Evolutionary conservation across 2,888 invertebrate species (phyloP), one percentile per base, ranked within the genome.

Genomic region (Sphecodes monilicornis): DNA sequence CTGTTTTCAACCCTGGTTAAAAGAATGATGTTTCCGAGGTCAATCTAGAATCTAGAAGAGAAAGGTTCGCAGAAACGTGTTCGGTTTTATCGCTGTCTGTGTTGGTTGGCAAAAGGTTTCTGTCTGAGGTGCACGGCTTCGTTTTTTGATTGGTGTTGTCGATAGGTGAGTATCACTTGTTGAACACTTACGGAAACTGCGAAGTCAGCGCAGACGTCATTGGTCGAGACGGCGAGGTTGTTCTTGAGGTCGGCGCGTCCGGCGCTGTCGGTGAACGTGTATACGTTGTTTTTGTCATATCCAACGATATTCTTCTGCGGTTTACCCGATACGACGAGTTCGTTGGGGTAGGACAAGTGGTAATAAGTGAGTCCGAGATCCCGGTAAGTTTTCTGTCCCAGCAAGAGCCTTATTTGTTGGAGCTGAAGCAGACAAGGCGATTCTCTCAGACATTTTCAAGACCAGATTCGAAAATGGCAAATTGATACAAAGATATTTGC

Each of bases 151-250:
- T 6, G 60, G 13, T 29, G 13, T 60, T 16, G 60, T 60, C 60
- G 29, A 29, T 29, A 60, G 39, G 43, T 1, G 43, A 85, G 29
- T n/a, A 66, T 86, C 78, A 64, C 60, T 78, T 71, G 69, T 83
- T 54, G 71, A 78, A 70, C 82, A 95, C 96, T 96, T 91, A 97
- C 97, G 80, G 95, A 94, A 81, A 97, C 95, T 16, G 97, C 96
- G 89, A 97, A 96, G 83, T 96, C 96, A 54, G 96, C 95, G 94
- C 98, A 98, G 90, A 96, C 95, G 91, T 97, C 97, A 26, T 92
- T 90, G 29, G 95, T 86, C 57, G 92, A 92, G 85, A 96, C 95
- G 29, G 95, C 94, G 1, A 97, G 92, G 5, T 96, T 96, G 32
- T 95, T 94, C 84, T 96, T 96, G 32, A 96, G 93, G 18, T 96